Evolutionary conservation across 2,797 vertebrate species (phyloP), one percentile per base, ranked within the genome.

Genomic region (Typhlichthys eigenmanni): DNA sequence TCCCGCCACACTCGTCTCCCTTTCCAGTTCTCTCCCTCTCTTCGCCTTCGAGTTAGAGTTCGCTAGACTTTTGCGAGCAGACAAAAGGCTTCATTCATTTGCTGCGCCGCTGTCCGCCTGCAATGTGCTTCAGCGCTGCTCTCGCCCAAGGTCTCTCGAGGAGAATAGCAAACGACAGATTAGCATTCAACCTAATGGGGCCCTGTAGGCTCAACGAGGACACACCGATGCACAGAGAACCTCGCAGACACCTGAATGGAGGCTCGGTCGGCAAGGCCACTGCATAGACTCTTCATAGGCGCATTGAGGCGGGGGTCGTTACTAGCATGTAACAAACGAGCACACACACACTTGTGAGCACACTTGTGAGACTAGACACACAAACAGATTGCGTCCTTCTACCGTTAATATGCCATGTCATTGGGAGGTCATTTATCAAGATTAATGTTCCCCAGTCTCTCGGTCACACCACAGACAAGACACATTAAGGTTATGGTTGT

Each of bases 111-210:
- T 63, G 54, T 84, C 85, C 88, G 85, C 72, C 70, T n/a, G 66
- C 55, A 85, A 86, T 81, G 87, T 92, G 91, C 90, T 85, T 78
- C 82, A 89, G 85, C 59, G 66, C 73, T 69, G 47, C 59, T 70
- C 75, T 74, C 68, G 58, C 60, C 65, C 74, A 83, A 85, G 80
- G 84, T 81, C 80, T 73, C 38, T 13, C 8, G 19, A 58, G 63
- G 72, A 84, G 69, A 81, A 83, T 69, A 52, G 65, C 61, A 68
- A 43, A 64, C 47, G 55, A 64, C 51, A 74, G 71, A 79, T 82
- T 73, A 79, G 70, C 56, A 55, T 57, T 79, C 47, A 3, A 54
- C 56, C 66, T 32, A 64, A 43, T 61, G 64, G 13, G 46, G 66
- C 19, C 60, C 62, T 4, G 11, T 8, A 4, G 48, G 6, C 11